phyloP scores from a whole-genome alignment of 1,140 invertebrate genomes.

The Habropoda laboriosa region DNA sequence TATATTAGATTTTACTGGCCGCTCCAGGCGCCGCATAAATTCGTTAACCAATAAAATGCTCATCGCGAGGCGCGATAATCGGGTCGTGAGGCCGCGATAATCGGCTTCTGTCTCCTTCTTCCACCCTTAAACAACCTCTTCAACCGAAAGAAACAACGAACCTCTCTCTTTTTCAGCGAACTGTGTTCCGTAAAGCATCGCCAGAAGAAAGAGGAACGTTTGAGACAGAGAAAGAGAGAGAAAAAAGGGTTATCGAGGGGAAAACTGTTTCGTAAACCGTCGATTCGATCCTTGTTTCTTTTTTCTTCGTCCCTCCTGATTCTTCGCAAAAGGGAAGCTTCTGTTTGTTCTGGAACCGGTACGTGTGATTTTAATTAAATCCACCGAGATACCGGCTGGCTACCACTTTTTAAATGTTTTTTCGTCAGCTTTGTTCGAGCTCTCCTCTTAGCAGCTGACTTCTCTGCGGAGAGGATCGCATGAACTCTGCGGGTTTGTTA shows the following conservation, averaged over 20 bases:
- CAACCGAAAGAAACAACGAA: too few species aligned
- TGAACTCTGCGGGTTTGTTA: not conserved
- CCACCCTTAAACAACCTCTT: too few species aligned
- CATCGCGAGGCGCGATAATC: slow-evolving; percentile 71
- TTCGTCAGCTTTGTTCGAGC: not conserved
- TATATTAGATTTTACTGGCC: slow-evolving; percentile 78
- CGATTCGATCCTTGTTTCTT: too few species aligned
- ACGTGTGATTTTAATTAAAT: slow-evolving; percentile 29
- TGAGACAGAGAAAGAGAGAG: too few species aligned
- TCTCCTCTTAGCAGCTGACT: not conserved
- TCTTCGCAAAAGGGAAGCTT: slow-evolving; percentile 9
- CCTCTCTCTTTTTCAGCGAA: too few species aligned
- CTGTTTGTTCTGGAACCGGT: not conserved
- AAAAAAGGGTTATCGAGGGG: not conserved
- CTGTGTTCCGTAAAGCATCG: too few species aligned
- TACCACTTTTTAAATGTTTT: not conserved
- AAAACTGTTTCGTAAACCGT: too few species aligned
- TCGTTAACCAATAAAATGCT: slow-evolving; percentile 80
- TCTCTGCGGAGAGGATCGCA: not conserved
- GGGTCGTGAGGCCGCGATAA: slow-evolving; percentile 52
- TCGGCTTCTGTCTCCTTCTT: slow-evolving; percentile 25
- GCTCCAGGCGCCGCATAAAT: slow-evolving; percentile 76
- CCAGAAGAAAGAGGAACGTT: not conserved
- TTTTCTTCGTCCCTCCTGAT: not conserved
- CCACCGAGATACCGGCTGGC: not conserved